phyloP scores from a whole-genome alignment of 2,113 vertebrate species.

The Microtus pennsylvanicus region DNA sequence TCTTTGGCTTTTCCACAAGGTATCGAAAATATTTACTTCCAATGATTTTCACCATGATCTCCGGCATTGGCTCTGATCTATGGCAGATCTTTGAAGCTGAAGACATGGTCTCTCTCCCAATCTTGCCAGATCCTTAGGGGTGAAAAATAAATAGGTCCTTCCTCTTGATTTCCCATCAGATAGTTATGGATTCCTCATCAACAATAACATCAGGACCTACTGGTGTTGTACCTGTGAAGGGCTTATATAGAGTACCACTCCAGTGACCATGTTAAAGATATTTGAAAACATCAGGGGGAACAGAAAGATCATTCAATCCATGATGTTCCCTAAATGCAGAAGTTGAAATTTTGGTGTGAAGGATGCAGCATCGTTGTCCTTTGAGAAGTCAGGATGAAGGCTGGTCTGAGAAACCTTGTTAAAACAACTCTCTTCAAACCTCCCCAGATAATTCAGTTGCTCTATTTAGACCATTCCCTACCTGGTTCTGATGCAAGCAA shows the following conservation, averaged over 20 bases:
- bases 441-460: background rate
- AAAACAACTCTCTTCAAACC: background rate
- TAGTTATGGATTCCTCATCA: background rate
- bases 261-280: background rate
- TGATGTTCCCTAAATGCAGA: background rate
- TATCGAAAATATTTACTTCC: constrained; percentile 72
- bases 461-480: background rate
- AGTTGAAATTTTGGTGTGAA: background rate
- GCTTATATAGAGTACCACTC: background rate
- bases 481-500: background rate
- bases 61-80: constrained; percentile 47
- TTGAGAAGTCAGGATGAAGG: background rate
- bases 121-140: background rate
- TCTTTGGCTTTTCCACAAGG: constrained; percentile 67
- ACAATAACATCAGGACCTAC: background rate
- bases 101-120: constrained; percentile 55
- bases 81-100: background rate
- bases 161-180: background rate
- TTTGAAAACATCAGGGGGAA: background rate
- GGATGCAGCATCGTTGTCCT: background rate
- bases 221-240: background rate
- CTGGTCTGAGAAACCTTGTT: background rate
- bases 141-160: constrained; percentile 31
- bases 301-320: background rate
- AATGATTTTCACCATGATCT: constrained; percentile 72